A percentile compares a stretch with the other conserved stretches of the same genome.
These are phyloP conservation scores for Leucophenga maculata DNA, from an alignment of 2,888 invertebrate genomes.

Conservation along the genomic window DNA sequence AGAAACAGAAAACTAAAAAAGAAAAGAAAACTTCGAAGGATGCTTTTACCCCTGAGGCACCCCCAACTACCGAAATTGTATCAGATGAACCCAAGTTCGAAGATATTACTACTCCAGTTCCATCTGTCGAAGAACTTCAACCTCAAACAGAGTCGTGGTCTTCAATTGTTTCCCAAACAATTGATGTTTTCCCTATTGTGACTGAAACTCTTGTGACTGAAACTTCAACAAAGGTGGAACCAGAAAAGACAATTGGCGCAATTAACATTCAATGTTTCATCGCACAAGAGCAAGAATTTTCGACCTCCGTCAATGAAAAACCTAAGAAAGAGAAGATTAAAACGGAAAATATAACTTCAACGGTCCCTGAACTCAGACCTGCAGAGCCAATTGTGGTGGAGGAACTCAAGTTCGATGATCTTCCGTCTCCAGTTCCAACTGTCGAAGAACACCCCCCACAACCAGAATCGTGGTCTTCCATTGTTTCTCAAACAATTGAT, in stretches of 20 bases:
- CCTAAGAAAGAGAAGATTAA: constrained; percentile 9
- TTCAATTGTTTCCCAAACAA: constrained; percentile 36
- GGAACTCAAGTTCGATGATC: neutral
- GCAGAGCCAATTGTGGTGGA: neutral
- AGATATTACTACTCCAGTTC: neutral
- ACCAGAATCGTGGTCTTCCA: constrained; percentile 23
- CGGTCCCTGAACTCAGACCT: neutral
- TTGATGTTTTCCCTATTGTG: neutral
- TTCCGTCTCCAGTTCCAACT: neutral
- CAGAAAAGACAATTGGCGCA: constrained; percentile 12
- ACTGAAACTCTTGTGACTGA: constrained; percentile 7
- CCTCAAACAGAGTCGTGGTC: constrained; percentile 37
- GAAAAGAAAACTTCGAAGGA: constrained; percentile 20
- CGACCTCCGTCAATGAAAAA: neutral
- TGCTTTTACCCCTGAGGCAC: neutral
- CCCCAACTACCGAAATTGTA: too few relatives aligned
- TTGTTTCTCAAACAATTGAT: constrained; percentile 19
- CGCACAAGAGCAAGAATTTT: neutral
- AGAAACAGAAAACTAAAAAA: constrained; percentile 34
- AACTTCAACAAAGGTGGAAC: neutral
- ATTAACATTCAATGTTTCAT: neutral
- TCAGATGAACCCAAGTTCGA: neutral
- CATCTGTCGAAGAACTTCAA: neutral
- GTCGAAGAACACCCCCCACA: neutral
- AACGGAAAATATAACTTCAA: constrained; percentile 23